Evolutionary conservation across 1,140 invertebrate genomes (phyloP).

Genomic region (Hypothenemus hampei): DNA sequence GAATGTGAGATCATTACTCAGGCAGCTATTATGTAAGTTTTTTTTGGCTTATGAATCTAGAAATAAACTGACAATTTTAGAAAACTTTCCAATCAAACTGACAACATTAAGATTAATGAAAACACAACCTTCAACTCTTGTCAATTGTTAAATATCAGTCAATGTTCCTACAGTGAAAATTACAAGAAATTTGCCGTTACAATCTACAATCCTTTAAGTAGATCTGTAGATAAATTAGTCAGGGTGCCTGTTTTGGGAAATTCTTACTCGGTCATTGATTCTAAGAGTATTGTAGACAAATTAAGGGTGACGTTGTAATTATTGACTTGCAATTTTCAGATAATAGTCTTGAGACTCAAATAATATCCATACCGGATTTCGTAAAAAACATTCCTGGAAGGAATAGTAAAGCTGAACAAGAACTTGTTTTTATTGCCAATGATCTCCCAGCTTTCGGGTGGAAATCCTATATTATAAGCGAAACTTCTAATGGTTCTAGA

Average conservation of each 20-base stretch:
- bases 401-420: slow-evolving; percentile 53
- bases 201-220: slow-evolving; percentile 77
- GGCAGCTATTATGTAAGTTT: slow-evolving; percentile 38
- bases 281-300: slow-evolving; percentile 46
- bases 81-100: slow-evolving; percentile 17
- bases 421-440: slow-evolving; percentile 61
- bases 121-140: slow-evolving; percentile 27
- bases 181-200: slow-evolving; percentile 60
- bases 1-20: slow-evolving; percentile 50
- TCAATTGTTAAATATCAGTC: slow-evolving; percentile 54
- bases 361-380: slow-evolving; percentile 56
- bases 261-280: slow-evolving; percentile 61
- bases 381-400: slow-evolving; percentile 61
- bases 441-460: slow-evolving; percentile 63
- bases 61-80: slow-evolving; percentile 10
- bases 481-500: neutral
- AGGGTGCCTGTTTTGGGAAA: slow-evolving; percentile 62
- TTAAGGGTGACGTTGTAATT: slow-evolving; percentile 1
- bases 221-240: slow-evolving; percentile 58
- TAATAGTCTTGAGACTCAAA: slow-evolving; percentile 52
- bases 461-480: slow-evolving; percentile 54
- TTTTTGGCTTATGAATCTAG: neutral
- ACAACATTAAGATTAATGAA: too few relatives aligned
- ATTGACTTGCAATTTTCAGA: slow-evolving; percentile 42
- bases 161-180: slow-evolving; percentile 59